Evolutionary conservation across 2,797 vertebrate genomes (phyloP).

Genomic region (Microcaecilia unicolor): DNA sequence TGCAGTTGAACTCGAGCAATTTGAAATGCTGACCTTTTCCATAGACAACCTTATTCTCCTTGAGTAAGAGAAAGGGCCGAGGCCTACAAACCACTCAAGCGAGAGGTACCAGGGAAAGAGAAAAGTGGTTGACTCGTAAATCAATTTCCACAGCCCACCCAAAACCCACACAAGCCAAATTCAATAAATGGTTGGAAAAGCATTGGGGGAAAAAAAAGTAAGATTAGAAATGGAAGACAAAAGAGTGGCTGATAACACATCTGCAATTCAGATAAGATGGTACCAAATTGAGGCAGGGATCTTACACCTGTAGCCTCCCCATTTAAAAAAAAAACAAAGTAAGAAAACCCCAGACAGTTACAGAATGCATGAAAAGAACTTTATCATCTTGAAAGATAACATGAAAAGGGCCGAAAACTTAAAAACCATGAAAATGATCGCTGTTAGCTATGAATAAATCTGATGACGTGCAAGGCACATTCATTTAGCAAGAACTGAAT

Average conservation of each 20-base stretch:
- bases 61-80: slow-evolving; percentile 60
- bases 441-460: no score
- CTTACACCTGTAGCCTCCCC: slow-evolving; percentile 25
- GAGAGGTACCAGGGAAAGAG: slow-evolving; percentile 64
- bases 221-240: slow-evolving; percentile 19
- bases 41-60: slow-evolving; percentile 69
- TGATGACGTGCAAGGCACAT: no score
- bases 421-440: no score
- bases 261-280: neutral
- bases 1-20: slow-evolving; percentile 72
- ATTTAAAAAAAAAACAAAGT: slow-evolving; percentile 14
- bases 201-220: slow-evolving; percentile 20
- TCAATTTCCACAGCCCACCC: slow-evolving; percentile 73
- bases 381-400: no score
- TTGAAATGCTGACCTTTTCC: slow-evolving; percentile 73
- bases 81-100: slow-evolving; percentile 67
- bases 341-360: neutral
- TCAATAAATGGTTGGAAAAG: slow-evolving; percentile 33
- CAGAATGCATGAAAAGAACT: slow-evolving; percentile 17
- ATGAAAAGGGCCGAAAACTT: no score
- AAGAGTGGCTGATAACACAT: slow-evolving; percentile 8
- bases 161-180: slow-evolving; percentile 47
- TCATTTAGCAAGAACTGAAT: no score
- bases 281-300: rapidly evolving
- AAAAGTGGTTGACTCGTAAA: slow-evolving; percentile 72